phyloP scores from a whole-genome alignment of 2,888 invertebrate species.

The Zygaena filipendulae region DNA sequence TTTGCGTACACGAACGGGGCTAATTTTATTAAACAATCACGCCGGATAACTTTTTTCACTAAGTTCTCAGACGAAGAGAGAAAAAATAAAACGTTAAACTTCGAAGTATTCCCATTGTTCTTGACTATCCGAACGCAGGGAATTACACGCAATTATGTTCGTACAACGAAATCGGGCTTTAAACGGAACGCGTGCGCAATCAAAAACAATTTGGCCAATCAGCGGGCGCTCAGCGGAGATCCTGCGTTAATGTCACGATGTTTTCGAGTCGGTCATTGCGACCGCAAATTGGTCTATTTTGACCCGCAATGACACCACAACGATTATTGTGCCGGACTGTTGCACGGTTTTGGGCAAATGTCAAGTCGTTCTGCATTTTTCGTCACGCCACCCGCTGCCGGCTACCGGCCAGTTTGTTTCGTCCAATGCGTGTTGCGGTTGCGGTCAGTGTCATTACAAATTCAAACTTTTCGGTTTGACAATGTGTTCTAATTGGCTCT shows the following conservation, averaged over 20 bases:
- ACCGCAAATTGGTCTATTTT: constrained; percentile 39
- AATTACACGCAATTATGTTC: constrained; percentile 25
- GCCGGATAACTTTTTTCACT: no score
- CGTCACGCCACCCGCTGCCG: constrained; percentile 4
- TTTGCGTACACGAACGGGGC: constrained; percentile 1
- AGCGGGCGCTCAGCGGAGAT: constrained; percentile 32
- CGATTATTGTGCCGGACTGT: constrained; percentile 25
- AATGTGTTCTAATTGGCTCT: constrained; percentile 47
- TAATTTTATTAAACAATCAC: no score
- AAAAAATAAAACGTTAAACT: constrained; percentile 8
- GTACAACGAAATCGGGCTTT: constrained; percentile 21
- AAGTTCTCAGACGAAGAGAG: no score
- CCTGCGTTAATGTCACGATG: constrained; percentile 42
- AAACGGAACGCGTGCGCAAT: constrained; percentile 36
- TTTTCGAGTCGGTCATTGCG: constrained; percentile 27
- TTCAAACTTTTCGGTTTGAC: constrained; percentile 25
- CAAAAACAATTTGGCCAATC: constrained; percentile 46
- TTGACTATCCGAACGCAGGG: constrained; percentile 2
- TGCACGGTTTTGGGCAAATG: constrained; percentile 31
- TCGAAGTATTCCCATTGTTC: constrained; percentile 12
- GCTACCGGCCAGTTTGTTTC: constrained; percentile 15
- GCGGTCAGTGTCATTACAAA: constrained; percentile 24
- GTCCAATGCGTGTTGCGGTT: constrained; percentile 18
- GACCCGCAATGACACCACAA: constrained; percentile 28
- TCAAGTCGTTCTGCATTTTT: constrained; percentile 27